Conservation (phyloP, 2,888 invertebrate species). For the Scaptomyza cyrtandrae region DNA sequence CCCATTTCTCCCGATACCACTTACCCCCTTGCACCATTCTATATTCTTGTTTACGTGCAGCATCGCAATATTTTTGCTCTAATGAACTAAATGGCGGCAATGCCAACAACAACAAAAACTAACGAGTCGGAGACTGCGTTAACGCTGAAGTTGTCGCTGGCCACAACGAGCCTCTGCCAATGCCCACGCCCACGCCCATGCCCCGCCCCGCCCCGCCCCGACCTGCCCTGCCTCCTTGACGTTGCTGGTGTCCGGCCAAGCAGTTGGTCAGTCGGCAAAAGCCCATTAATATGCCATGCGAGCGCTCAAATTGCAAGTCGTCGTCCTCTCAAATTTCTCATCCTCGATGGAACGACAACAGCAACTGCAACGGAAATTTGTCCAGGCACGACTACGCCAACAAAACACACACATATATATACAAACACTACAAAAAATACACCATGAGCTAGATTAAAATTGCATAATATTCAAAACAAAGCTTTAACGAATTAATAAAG, state of each 20-base stretch:
- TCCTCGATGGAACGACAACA: conserved; percentile 29
- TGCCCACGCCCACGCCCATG: background rate
- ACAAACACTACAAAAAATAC: background rate
- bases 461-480: background rate
- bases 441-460: background rate
- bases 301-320: conserved; percentile 78
- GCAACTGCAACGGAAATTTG: conserved; percentile 75
- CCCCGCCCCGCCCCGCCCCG: no score
- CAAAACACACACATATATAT: conserved; percentile 8
- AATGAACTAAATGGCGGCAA: conserved; percentile 77
- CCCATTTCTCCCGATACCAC: background rate
- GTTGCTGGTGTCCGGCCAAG: conserved; percentile 29
- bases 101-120: conserved; percentile 3
- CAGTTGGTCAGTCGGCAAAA: conserved; percentile 56
- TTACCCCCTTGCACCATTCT: background rate
- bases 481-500: no score
- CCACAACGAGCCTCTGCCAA: conserved; percentile 6
- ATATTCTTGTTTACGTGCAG: conserved; percentile 56
- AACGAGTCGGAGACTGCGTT: conserved; percentile 22
- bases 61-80: conserved; percentile 73
- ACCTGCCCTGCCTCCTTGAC: background rate
- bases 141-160: conserved; percentile 15
- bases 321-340: conserved; percentile 61
- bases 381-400: conserved; percentile 57
- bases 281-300: conserved; percentile 74